phyloP scores from a whole-genome alignment of 2,888 invertebrate genomes.

The Nemapogon koenigi region DNA sequence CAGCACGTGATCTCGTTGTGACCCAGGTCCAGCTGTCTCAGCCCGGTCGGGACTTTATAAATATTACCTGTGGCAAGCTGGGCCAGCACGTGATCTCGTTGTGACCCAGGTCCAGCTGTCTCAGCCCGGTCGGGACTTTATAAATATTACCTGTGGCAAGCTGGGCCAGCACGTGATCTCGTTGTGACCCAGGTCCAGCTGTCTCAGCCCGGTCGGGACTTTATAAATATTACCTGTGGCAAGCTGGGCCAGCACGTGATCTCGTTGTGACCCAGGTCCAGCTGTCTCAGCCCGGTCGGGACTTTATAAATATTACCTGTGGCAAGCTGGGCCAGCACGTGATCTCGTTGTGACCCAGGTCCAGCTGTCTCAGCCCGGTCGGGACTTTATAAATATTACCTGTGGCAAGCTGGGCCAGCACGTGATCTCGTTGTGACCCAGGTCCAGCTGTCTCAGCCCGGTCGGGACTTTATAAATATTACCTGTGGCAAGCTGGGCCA shows the following conservation, averaged over 20 bases:
- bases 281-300: constrained; percentile 85
- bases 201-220: constrained; percentile 86
- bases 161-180: constrained; percentile 91
- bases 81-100: constrained; percentile 93
- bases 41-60: constrained; percentile 81
- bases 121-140: constrained; percentile 84
- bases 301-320: too few relatives aligned
- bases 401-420: constrained; percentile 89
- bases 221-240: constrained; percentile 72
- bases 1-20: constrained; percentile 91
- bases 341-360: constrained; percentile 91
- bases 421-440: constrained; percentile 90
- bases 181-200: constrained; percentile 92
- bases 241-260: constrained; percentile 90
- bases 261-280: constrained; percentile 93
- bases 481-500: constrained; percentile 89
- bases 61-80: constrained; percentile 75
- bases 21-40: constrained; percentile 92
- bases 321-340: constrained; percentile 89
- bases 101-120: constrained; percentile 91
- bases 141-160: constrained; percentile 72
- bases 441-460: constrained; percentile 87
- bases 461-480: constrained; percentile 75
- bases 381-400: too few relatives aligned
- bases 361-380: constrained; percentile 85